These are phyloP conservation scores for Grallaria varia DNA, from an alignment of 2,113 vertebrate genomes.

Conservation along the genomic window DNA sequence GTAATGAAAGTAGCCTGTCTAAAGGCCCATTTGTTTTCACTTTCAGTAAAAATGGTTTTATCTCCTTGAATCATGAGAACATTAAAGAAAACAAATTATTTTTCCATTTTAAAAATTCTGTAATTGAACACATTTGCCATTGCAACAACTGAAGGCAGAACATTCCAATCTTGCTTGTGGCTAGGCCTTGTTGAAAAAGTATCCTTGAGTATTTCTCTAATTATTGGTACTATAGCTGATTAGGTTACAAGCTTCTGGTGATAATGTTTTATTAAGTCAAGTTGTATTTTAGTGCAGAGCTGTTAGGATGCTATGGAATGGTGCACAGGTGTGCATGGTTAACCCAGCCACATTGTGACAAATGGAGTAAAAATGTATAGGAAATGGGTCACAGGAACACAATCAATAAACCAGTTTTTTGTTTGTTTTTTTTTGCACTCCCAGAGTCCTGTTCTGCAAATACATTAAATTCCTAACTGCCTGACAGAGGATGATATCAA, in stretches of 20 bases:
- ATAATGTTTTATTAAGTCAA: not conserved
- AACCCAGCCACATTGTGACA: not conserved
- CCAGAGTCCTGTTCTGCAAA: slow-evolving; percentile 43
- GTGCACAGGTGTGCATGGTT: not conserved
- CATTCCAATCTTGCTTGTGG: not conserved
- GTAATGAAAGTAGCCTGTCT: not conserved
- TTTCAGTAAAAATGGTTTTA: slow-evolving; percentile 4
- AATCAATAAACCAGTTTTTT: slow-evolving; percentile 64
- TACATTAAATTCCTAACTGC: slow-evolving; percentile 49
- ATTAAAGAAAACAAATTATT: not conserved
- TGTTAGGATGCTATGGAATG: not conserved
- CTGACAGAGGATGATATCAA: slow-evolving; percentile 60
- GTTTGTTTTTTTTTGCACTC: slow-evolving; percentile 42
- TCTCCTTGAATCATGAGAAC: not conserved
- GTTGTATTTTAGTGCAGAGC: not conserved
- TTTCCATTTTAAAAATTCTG: slow-evolving; percentile 5
- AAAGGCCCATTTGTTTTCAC: not conserved
- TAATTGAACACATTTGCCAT: not conserved
- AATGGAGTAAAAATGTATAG: slow-evolving; percentile 40
- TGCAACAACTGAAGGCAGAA: not conserved
- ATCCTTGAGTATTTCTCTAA: not conserved
- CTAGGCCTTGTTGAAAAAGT: not conserved
- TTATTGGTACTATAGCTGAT: not conserved
- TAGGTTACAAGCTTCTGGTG: not conserved
- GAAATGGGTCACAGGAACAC: slow-evolving; percentile 41